Conservation (phyloP, 2,113 vertebrate species). For the Neomonachus schauinslandi region DNA sequence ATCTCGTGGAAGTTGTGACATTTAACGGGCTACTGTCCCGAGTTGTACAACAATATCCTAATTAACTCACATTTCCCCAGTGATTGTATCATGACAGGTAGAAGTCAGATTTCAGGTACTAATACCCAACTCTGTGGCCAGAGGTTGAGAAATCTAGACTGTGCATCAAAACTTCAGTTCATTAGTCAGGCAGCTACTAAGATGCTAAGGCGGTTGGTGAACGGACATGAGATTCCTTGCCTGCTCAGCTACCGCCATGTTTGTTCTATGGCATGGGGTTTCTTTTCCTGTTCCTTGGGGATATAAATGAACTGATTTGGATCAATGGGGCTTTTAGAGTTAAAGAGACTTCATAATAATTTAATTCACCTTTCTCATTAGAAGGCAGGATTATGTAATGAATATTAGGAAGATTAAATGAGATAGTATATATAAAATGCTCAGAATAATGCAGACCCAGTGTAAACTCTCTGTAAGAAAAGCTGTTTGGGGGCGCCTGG, state of each 20-base stretch:
- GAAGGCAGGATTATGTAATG: not conserved
- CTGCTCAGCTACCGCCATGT: constrained; percentile 60
- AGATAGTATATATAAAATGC: not conserved
- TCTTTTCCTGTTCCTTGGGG: not conserved
- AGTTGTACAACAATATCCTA: constrained; percentile 62
- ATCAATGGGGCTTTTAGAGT: constrained; percentile 30
- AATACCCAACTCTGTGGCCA: constrained; percentile 46
- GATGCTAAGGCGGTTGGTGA: constrained; percentile 59
- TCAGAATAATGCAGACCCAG: not conserved
- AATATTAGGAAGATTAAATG: not conserved
- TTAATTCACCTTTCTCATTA: not conserved
- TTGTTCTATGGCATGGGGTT: not conserved
- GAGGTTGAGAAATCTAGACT: constrained; percentile 60
- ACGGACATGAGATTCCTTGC: constrained; percentile 38
- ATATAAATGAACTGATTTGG: constrained; percentile 36
- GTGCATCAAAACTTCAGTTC: constrained; percentile 51
- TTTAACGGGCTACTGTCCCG: constrained; percentile 70
- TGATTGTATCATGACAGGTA: constrained; percentile 76
- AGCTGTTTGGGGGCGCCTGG: no score
- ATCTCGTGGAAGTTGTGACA: constrained; percentile 65
- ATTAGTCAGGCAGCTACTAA: constrained; percentile 45
- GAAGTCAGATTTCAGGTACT: constrained; percentile 73
- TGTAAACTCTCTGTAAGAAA: not conserved
- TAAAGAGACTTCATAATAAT: not conserved
- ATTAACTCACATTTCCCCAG: constrained; percentile 61